Base-by-base conservation (phyloP, 2,797 vertebrate species). In the Aeoliscus strigatus region DNA sequence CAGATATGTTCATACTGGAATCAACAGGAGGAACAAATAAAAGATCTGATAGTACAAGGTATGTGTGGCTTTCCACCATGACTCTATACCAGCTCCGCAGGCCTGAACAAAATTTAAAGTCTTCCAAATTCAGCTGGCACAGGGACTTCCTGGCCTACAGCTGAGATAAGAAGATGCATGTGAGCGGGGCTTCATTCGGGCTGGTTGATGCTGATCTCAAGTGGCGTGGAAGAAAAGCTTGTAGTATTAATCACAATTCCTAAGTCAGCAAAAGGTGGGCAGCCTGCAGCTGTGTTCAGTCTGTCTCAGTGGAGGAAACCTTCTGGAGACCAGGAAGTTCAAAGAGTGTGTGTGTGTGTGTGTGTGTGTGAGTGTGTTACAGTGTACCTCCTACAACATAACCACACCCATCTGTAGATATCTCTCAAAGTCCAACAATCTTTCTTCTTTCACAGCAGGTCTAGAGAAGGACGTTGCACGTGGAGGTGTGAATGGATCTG, bases 261-360 rank as follows among this genome's bases (percentile, higher is more conserved):
- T 70, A 66, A 77, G 60, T 67, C 69, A 51, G 62, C 66, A 44
- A 28, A 30, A 38, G 35, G 42, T 32, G 58, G 25, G 10, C 30
- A 15, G 51, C 14, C 46, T 27, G 28, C 74, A 70, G 71, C 56
- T 69, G 72, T 46, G 44, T 60, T 40, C 6, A 53, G 60, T 76
- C 53, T 37, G 21, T 10, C 6, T 25, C 50, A 60, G 30, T 9
- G 9, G 5, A 13, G 10, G 27, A 12, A 6, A 8, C 4, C 8
- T 3, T 30, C 40, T 27, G 21, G 32, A 13, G 41, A 66, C 50
- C 59, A 51, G 65, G 70, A 72, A 70, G 38, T 51, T 34, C 35
- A 14, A 43, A 31, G 36, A 28, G 11, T 24, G 10, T 15, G 21
- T 32, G 0, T 21, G 18, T 21, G 18, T 21, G 18, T n/a, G n/a